Evolutionary conservation across 2,888 invertebrate genomes (phyloP), one percentile per base, ranked within the genome.

Genomic region (Teleiodes luculella): DNA sequence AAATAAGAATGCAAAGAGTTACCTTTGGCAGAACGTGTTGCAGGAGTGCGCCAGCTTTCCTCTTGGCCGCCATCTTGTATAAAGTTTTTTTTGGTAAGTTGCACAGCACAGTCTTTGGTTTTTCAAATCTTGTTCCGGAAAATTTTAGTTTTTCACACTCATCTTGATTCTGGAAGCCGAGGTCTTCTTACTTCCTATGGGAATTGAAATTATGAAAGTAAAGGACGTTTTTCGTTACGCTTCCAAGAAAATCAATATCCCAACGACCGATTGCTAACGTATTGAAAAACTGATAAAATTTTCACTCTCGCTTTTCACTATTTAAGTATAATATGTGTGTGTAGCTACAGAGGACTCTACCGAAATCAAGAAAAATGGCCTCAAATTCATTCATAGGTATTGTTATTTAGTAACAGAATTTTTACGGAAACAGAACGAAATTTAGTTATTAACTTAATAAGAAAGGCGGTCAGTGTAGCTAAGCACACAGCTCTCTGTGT

Each of bases 21-120:
- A 90, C 90, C 90, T 90, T 90, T 78, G 90, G 90, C 72, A 90
- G 79, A 68, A 90, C 90, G 84, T 94, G 94, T 87, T 94, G 94
- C 70, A 94, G 93, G 74, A 94, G 91, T 70, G 93, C 93, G 69
- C 93, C 93, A 77, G 93, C 92, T 91, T 94, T 94, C 83, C 93
- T 92, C 88, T 94, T 94, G 66, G 94, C 94, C 66, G 94, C 93
- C 94, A 94, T 93, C 78, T 85, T 86, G 74, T 55, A 59, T 68
- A 75, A 76, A 70, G 67, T 71, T 68, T 24, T 41, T 36, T 68
- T 73, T 74, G 68, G 74, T 75, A 68, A 68, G 61, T 70, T 70
- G 76, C 80, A 80, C 81, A 80, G 77, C 81, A 81, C 80, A 74
- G 79, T 83, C 80, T 85, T 85, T 83, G 83, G 80, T 80, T 31